A percentile compares a stretch with the other conserved stretches of the same genome.
Conservation (phyloP, 2,888 invertebrate genomes). For the Pelosia muscerda region DNA sequence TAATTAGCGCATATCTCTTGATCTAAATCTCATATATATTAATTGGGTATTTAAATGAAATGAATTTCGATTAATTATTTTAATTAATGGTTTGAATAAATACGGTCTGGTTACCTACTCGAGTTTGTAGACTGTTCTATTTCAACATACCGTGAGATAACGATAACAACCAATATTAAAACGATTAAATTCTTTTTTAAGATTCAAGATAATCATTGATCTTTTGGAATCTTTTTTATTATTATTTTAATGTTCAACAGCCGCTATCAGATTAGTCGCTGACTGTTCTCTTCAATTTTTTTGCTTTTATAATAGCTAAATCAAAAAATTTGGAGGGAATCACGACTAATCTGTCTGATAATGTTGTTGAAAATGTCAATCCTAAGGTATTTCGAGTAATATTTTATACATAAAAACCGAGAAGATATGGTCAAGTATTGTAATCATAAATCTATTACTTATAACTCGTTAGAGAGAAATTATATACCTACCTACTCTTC, state of each 20-base stretch:
- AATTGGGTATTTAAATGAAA: slow-evolving; percentile 58
- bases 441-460: not conserved
- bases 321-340: too few species aligned
- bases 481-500: not conserved
- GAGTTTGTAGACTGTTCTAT: slow-evolving; percentile 19
- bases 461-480: not conserved
- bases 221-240: too few species aligned
- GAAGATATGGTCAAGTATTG: not conserved
- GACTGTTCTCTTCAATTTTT: too few species aligned
- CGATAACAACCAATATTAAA: too few species aligned
- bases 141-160: not conserved
- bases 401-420: too few species aligned
- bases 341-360: too few species aligned
- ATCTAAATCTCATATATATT: slow-evolving; percentile 55
- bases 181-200: too few species aligned
- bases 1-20: slow-evolving; percentile 50
- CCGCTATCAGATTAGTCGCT: too few species aligned
- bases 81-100: slow-evolving; percentile 60
- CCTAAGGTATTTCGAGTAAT: too few species aligned
- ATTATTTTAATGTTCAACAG: too few species aligned
- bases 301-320: too few species aligned
- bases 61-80: slow-evolving; percentile 62
- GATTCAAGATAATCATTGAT: not conserved
- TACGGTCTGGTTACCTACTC: slow-evolving; percentile 39
- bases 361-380: too few species aligned